phyloP scores from a whole-genome alignment of 2,888 invertebrate genomes.

The Dasysyrphus albostriatus region DNA sequence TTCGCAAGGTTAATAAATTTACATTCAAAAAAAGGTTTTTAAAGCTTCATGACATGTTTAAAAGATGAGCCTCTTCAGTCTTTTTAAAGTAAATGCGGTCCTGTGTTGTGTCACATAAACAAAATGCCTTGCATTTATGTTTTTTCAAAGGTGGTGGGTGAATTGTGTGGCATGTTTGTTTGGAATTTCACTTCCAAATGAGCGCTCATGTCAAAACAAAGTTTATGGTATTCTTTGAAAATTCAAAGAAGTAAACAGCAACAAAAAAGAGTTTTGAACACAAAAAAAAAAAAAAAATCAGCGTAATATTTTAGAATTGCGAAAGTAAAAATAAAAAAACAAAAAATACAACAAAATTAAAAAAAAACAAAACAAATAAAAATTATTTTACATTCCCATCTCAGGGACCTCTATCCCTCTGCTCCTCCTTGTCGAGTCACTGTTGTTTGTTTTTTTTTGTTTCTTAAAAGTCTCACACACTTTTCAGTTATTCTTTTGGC shows the following conservation, averaged over 20 bases:
- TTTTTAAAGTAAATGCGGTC: not conserved
- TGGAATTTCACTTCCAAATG: constrained; percentile 63
- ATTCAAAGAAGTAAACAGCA: constrained; percentile 30
- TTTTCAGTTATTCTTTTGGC: constrained; percentile 49
- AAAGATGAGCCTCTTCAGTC: not conserved
- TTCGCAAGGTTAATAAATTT: too few relatives aligned
- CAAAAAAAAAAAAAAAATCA: constrained; percentile 22
- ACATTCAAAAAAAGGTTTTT: too few relatives aligned
- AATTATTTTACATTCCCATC: constrained; percentile 43
- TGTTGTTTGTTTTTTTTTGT: not conserved
- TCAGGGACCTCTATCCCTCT: not conserved
- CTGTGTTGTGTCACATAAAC: constrained; percentile 2
- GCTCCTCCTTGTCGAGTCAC: not conserved
- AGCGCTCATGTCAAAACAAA: constrained; percentile 70
- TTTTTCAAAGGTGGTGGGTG: constrained; percentile 2
- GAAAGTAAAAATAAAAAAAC: constrained; percentile 38
- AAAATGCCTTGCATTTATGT: constrained; percentile 7
- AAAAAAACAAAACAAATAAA: constrained; percentile 22
- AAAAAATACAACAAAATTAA: constrained; percentile 14
- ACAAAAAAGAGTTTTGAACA: constrained; percentile 58
- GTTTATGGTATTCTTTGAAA: constrained; percentile 5
- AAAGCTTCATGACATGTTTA: too few relatives aligned
- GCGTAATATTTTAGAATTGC: constrained; percentile 64
- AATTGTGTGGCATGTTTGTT: constrained; percentile 47
- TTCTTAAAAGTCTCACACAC: constrained; percentile 3